Evolutionary conservation across 2,113 vertebrate species (phyloP).

Genomic region (Catagonus wagneri): DNA sequence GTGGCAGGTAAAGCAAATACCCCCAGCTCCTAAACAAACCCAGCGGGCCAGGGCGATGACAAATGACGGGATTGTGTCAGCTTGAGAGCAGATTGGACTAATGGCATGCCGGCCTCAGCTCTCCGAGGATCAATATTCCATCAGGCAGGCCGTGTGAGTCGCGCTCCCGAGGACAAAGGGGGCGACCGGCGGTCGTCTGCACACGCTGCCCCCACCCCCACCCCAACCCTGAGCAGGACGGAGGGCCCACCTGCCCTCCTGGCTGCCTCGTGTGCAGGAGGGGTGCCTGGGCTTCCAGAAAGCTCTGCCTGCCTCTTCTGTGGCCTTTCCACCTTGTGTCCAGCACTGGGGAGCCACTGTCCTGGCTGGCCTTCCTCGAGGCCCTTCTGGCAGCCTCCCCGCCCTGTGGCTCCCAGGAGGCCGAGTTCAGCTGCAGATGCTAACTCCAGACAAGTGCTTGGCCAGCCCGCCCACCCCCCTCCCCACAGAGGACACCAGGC

Average conservation of each 20-base stretch:
- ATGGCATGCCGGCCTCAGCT: conserved; percentile 88
- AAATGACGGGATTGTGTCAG: conserved; percentile 92
- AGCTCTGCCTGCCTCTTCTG: neutral
- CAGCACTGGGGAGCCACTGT: fast-evolving
- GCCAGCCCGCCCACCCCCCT: no score
- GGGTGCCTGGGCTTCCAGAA: fast-evolving
- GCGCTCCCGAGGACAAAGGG: conserved; percentile 75
- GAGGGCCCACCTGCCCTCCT: neutral
- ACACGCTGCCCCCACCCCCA: fast-evolving
- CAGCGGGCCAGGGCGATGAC: conserved; percentile 94
- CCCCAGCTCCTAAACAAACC: conserved; percentile 90
- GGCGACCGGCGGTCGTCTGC: conserved; percentile 48
- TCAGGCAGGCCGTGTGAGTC: conserved; percentile 80
- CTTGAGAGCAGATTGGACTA: conserved; percentile 87
- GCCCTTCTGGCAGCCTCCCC: no score
- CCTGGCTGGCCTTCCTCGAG: neutral
- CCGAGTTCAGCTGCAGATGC: neutral
- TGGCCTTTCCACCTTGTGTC: fast-evolving
- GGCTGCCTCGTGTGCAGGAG: fast-evolving
- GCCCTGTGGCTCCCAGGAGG: fast-evolving
- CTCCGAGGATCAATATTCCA: conserved; percentile 87
- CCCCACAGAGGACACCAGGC: neutral
- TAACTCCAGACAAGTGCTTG: neutral
- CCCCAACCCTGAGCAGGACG: fast-evolving
- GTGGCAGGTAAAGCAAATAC: conserved; percentile 87